Percentiles rank a stretch among this genome's conserved stretches.
phyloP scores from a whole-genome alignment of 2,113 vertebrate genomes.

The Amblyopsis rosae region DNA sequence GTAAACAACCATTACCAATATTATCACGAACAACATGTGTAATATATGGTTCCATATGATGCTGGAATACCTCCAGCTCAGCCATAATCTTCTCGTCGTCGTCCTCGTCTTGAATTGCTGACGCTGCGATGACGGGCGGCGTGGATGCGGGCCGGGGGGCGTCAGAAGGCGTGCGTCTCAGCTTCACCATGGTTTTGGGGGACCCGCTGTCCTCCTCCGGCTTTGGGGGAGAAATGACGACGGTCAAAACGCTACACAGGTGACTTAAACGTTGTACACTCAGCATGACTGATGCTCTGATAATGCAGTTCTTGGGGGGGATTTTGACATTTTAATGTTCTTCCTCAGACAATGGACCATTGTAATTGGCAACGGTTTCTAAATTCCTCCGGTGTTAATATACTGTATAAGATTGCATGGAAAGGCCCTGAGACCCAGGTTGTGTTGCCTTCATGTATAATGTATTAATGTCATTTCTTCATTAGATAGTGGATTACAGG shows the following conservation, averaged over 20 bases:
- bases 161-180: slow-evolving; percentile 86
- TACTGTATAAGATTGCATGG: too few relatives aligned
- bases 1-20: slow-evolving; percentile 12
- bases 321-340: too few relatives aligned
- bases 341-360: too few relatives aligned
- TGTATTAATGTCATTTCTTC: too few relatives aligned
- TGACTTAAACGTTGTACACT: background rate
- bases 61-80: slow-evolving; percentile 86
- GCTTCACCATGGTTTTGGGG: slow-evolving; percentile 83
- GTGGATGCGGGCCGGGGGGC: slow-evolving; percentile 88
- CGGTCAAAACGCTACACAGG: background rate
- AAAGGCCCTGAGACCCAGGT: too few relatives aligned
- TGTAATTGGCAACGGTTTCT: too few relatives aligned
- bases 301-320: too few relatives aligned
- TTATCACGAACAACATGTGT: background rate
- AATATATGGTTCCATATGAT: background rate
- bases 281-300: too few relatives aligned
- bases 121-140: slow-evolving; percentile 88
- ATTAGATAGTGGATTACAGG: too few relatives aligned
- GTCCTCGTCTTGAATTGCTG: slow-evolving; percentile 84
- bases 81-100: slow-evolving; percentile 91
- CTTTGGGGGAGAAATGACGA: slow-evolving; percentile 25
- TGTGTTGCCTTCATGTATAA: too few relatives aligned
- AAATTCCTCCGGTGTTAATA: too few relatives aligned
- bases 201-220: slow-evolving; percentile 83